Percentiles rank a stretch among this genome's conserved stretches.
Evolutionary conservation across 2,113 vertebrate genomes (phyloP).

Genomic region (Boleophthalmus pectinirostris): DNA sequence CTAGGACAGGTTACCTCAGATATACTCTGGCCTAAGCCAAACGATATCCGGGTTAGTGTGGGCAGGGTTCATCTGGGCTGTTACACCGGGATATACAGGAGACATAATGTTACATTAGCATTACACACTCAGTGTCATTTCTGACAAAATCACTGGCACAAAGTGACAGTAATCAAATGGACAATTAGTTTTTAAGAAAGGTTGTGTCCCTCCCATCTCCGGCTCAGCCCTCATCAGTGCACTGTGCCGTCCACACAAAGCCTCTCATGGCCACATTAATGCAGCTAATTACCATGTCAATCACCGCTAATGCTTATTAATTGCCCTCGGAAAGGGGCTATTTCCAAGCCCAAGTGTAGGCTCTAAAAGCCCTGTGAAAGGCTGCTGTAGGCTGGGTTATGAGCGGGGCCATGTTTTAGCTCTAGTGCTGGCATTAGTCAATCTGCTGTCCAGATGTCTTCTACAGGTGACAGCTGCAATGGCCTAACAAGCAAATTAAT

Average conservation of each 20-base stretch:
- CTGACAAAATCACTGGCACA: slow-evolving; percentile 65
- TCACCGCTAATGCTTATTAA: slow-evolving; percentile 83
- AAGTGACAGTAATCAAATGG: slow-evolving; percentile 64
- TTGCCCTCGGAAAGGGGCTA: slow-evolving; percentile 76
- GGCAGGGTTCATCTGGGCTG: background rate
- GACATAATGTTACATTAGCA: slow-evolving; percentile 4
- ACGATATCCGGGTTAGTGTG: too few species aligned
- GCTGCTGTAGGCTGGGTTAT: slow-evolving; percentile 69
- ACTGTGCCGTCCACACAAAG: slow-evolving; percentile 67
- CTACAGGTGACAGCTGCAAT: slow-evolving; percentile 84
- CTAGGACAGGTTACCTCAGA: too few species aligned
- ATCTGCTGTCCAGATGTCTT: slow-evolving; percentile 86
- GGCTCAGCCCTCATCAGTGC: slow-evolving; percentile 49
- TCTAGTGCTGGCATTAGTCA: slow-evolving; percentile 81
- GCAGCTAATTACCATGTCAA: slow-evolving; percentile 82
- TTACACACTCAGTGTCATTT: slow-evolving; percentile 28
- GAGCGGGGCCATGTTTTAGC: slow-evolving; percentile 66
- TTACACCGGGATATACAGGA: background rate
- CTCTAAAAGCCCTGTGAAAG: slow-evolving; percentile 78
- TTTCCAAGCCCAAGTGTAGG: slow-evolving; percentile 74
- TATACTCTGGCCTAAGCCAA: too few species aligned
- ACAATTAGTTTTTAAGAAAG: slow-evolving; percentile 74
- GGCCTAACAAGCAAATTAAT: slow-evolving; percentile 86
- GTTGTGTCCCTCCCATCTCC: slow-evolving; percentile 51
- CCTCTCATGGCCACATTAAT: slow-evolving; percentile 80